These are phyloP conservation scores for Eupithecia insigniata DNA, from an alignment of 2,888 invertebrate species.

Conservation along the genomic window DNA sequence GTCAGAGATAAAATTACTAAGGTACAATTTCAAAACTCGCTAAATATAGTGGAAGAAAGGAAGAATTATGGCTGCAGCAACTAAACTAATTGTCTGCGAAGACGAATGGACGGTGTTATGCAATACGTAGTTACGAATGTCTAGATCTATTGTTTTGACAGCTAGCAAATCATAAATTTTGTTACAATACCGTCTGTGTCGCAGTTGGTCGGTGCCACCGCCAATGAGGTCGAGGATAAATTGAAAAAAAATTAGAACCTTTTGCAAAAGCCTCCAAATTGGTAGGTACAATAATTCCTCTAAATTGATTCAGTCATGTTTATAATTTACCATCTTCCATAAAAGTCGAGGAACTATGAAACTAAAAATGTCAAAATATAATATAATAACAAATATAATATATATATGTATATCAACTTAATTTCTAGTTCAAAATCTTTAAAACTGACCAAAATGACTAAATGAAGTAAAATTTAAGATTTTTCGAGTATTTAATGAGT, in stretches of 20 bases:
- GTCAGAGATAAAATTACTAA: conserved; percentile 6
- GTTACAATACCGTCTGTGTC: conserved; percentile 19
- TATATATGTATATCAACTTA: too few species aligned
- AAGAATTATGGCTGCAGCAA: conserved; percentile 20
- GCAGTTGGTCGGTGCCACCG: neutral
- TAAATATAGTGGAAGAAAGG: conserved; percentile 13
- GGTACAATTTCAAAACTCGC: conserved; percentile 11
- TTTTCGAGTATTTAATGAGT: too few species aligned
- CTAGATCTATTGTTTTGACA: conserved; percentile 51
- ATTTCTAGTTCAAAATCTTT: neutral
- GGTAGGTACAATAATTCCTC: neutral
- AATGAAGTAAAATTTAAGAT: too few species aligned
- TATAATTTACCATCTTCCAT: neutral
- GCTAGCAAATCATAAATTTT: conserved; percentile 49
- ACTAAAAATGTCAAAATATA: too few species aligned
- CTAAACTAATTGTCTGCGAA: conserved; percentile 15
- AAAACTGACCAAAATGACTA: neutral
- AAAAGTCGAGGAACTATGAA: too few species aligned
- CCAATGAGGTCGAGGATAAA: neutral
- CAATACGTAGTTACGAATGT: conserved; percentile 28
- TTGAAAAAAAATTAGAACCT: neutral
- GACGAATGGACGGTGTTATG: conserved; percentile 29
- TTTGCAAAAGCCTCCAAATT: neutral
- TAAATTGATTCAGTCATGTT: neutral
- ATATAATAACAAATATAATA: too few species aligned